Base-by-base conservation (phyloP, 2,113 vertebrate genomes). In the Ctenodactylus gundi region DNA sequence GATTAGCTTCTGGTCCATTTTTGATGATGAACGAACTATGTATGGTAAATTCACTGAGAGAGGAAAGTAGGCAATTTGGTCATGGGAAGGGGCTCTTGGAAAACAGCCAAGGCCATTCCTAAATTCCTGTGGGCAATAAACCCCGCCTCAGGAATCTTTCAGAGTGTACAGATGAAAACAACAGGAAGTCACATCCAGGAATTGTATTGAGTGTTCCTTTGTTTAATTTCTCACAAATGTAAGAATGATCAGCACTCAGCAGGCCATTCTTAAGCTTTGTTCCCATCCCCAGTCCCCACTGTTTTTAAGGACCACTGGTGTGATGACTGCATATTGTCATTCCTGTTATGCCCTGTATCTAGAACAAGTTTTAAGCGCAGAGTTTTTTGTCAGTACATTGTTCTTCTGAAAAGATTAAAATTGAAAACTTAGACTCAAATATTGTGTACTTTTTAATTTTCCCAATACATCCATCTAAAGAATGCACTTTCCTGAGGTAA, bases 141-240 rank as follows among this genome's bases (percentile, higher is more conserved):
- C 34, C 31, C 88, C 73, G 82, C 91, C 88, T 88, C 44, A 46
- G 89, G 89, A 96, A 83, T 46, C 85, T 73, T 90, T 78, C 29
- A 34, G 25, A 36, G 17, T 39, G 1, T 60, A 34, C 1, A 81
- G 44, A 94, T 46, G 46, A 94, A n/a, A 65, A 7, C 94, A 75
- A 78, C 23, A 85, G 88, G 84, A 93, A 96, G 15, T 84, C 90
- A 53, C 92, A 81, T 67, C 55, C 55, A 93, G 88, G 85, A 84
- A 80, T 13, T 65, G 70, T 51, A 64, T 44, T 70, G 51, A 83
- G 58, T 57, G 44, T 77, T 65, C 72, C 80, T 55, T 49, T 55
- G 80, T 85, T 86, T 83, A 89, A 89, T 90, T 84, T 65, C 91
- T 77, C 36, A 62, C 18, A 25, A 70, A 70, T 27, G 53, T 51